These are phyloP conservation scores for Leptodactylus fallax DNA, from an alignment of 2,797 vertebrate genomes.

Conservation along the genomic window DNA sequence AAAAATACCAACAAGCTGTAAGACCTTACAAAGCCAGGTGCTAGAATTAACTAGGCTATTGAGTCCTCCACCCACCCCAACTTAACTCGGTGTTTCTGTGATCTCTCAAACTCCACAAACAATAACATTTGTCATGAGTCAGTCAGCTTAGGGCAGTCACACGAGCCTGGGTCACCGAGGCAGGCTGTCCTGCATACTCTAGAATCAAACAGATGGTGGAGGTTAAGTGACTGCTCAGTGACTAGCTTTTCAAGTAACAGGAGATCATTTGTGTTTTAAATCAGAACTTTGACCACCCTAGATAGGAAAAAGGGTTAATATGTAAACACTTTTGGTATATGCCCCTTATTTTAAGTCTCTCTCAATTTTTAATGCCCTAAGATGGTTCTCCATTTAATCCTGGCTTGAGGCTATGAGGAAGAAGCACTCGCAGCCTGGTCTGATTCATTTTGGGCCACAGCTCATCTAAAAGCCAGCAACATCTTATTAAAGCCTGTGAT, in stretches of 20 bases:
- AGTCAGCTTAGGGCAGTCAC: conserved; percentile 67
- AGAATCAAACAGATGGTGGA: conserved; percentile 98
- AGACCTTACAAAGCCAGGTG: conserved; percentile 37
- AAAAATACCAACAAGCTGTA: not conserved
- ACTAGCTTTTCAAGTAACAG: conserved; percentile 97
- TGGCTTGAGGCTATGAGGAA: conserved; percentile 89
- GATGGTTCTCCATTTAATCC: conserved; percentile 88
- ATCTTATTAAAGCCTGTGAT: conserved; percentile 79
- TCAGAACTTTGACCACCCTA: conserved; percentile 91
- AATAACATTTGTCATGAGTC: conserved; percentile 67
- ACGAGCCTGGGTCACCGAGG: conserved; percentile 84
- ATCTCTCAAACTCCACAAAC: conserved; percentile 67
- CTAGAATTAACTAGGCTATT: conserved; percentile 33
- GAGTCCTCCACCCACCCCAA: conserved; percentile 14
- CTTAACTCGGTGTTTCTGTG: conserved; percentile 30
- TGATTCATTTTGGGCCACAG: conserved; percentile 74
- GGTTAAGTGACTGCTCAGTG: conserved; percentile 96
- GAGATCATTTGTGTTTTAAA: conserved; percentile 97
- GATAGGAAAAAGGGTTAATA: conserved; percentile 91
- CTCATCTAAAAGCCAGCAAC: conserved; percentile 78
- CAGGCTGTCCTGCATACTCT: conserved; percentile 83
- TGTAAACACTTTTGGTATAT: conserved; percentile 96
- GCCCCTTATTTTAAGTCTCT: conserved; percentile 79
- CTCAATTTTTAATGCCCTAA: conserved; percentile 67
- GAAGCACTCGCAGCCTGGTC: conserved; percentile 75